These are phyloP conservation scores for Lycocerus yunnanus DNA, from an alignment of 2,888 invertebrate species.

Conservation along the genomic window DNA sequence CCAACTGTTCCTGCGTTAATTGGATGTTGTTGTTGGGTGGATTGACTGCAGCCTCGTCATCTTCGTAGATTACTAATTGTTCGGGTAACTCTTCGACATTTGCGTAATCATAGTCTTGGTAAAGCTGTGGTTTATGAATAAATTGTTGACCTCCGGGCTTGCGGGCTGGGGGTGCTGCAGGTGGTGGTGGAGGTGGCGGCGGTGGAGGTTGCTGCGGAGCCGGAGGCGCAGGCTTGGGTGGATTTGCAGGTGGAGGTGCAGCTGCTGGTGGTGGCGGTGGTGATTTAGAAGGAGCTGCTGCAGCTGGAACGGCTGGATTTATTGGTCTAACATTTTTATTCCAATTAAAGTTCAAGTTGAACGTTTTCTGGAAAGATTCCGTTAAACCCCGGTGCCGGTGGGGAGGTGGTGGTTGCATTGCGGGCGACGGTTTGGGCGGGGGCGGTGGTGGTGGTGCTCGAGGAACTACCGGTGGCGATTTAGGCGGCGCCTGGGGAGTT, in stretches of 20 bases:
- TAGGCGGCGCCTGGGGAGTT: slow-evolving; percentile 33
- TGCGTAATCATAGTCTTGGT: slow-evolving; percentile 31
- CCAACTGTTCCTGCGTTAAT: background rate
- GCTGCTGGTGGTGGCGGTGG: slow-evolving; percentile 19
- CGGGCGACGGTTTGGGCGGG: slow-evolving; percentile 31
- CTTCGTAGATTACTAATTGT: slow-evolving; percentile 26
- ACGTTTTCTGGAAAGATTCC: slow-evolving; percentile 50
- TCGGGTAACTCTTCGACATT: slow-evolving; percentile 21
- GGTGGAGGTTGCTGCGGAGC: slow-evolving; percentile 28
- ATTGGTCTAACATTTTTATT: slow-evolving; percentile 45
- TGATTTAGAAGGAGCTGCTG: slow-evolving; percentile 16
- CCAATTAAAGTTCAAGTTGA: slow-evolving; percentile 53
- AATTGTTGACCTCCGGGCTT: slow-evolving; percentile 8
- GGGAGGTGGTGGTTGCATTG: slow-evolving; percentile 27
- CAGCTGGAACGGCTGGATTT: slow-evolving; percentile 29
- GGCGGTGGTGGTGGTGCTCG: slow-evolving; percentile 32
- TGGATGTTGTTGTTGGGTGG: background rate
- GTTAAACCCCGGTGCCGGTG: slow-evolving; percentile 41
- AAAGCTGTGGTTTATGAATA: slow-evolving; percentile 18
- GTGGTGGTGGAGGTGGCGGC: slow-evolving; percentile 16
- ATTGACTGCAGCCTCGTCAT: slow-evolving; percentile 23
- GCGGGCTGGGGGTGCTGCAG: slow-evolving; percentile 10
- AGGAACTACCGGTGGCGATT: slow-evolving; percentile 32
- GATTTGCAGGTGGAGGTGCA: slow-evolving; percentile 20
- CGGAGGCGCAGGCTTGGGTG: slow-evolving; percentile 20